Evolutionary conservation across 2,797 vertebrate species (phyloP).

Genomic region (Glossophaga mutica): DNA sequence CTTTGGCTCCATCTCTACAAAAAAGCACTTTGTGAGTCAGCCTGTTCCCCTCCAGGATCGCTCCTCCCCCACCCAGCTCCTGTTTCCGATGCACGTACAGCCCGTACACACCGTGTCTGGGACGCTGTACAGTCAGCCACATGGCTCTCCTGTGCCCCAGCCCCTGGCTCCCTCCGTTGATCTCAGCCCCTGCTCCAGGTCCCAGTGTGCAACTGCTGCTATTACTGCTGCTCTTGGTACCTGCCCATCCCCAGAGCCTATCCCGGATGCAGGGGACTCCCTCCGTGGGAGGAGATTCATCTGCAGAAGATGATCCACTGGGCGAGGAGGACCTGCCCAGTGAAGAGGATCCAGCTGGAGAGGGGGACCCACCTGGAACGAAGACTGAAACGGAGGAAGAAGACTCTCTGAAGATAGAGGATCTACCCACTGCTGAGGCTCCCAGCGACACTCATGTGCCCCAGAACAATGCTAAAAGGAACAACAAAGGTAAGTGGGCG

Average conservation of each 20-base stretch:
- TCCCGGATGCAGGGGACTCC: not conserved
- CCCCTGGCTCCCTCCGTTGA: not conserved
- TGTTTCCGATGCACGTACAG: conserved; percentile 70
- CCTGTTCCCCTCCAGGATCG: conserved; percentile 69
- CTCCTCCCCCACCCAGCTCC: conserved; percentile 70
- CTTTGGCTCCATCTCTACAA: conserved; percentile 73
- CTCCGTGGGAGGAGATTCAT: conserved; percentile 11
- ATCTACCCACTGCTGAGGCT: conserved; percentile 1
- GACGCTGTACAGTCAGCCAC: conserved; percentile 52
- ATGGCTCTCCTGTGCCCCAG: conserved; percentile 62
- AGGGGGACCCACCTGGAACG: not conserved
- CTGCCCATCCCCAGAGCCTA: conserved; percentile 37
- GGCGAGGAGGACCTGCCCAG: conserved; percentile 1
- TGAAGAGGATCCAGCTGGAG: not conserved
- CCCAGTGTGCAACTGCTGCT: conserved; percentile 42
- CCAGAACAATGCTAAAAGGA: not conserved
- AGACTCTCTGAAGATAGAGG: conserved; percentile 39
- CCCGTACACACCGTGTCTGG: conserved; percentile 65
- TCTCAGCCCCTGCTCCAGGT: not conserved
- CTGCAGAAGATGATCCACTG: conserved; percentile 51
- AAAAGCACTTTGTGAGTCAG: conserved; percentile 75
- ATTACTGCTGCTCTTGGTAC: conserved; percentile 30
- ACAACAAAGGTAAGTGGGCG: conserved; percentile 54
- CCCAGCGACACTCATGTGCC: not conserved
- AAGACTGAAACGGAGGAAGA: not conserved